Evolutionary conservation across 2,113 vertebrate genomes (phyloP).

Genomic region (Genyomyrus donnyi): DNA sequence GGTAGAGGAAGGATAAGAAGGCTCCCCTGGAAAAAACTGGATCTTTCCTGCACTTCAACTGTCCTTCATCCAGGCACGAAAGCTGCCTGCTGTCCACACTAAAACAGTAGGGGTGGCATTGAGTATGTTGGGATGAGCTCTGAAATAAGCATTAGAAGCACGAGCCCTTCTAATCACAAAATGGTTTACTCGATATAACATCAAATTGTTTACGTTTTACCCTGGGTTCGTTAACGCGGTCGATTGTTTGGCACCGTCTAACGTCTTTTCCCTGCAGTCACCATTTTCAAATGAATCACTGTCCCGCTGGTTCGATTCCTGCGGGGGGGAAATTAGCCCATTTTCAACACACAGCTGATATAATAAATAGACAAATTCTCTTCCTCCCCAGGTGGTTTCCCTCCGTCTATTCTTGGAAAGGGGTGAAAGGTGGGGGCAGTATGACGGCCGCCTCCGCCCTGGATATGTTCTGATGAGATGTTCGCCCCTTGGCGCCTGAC

Average conservation of each 20-base stretch:
- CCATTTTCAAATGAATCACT: background rate
- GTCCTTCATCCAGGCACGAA: constrained; percentile 46
- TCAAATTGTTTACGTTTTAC: background rate
- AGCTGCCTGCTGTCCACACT: constrained; percentile 37
- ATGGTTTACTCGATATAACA: background rate
- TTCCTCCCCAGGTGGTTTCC: background rate
- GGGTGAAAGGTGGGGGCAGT: background rate
- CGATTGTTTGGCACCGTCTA: too few species aligned
- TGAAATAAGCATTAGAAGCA: background rate
- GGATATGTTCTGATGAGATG: background rate
- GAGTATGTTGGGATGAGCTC: background rate
- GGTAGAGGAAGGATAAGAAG: constrained; percentile 57
- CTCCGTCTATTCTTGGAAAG: background rate
- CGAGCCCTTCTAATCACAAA: background rate
- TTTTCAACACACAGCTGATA: background rate
- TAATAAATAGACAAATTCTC: background rate
- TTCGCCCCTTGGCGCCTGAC: background rate
- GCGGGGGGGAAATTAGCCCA: background rate
- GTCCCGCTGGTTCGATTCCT: background rate
- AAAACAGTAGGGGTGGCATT: constrained; percentile 36
- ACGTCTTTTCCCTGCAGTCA: background rate
- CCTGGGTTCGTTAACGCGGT: background rate
- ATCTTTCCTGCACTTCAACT: constrained; percentile 29
- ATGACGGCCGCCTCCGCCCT: background rate
- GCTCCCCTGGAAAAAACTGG: constrained; percentile 39